Percentiles rank a stretch among this genome's conserved stretches.
phyloP scores from a whole-genome alignment of 2,888 invertebrate species.

The Tipula unca region DNA sequence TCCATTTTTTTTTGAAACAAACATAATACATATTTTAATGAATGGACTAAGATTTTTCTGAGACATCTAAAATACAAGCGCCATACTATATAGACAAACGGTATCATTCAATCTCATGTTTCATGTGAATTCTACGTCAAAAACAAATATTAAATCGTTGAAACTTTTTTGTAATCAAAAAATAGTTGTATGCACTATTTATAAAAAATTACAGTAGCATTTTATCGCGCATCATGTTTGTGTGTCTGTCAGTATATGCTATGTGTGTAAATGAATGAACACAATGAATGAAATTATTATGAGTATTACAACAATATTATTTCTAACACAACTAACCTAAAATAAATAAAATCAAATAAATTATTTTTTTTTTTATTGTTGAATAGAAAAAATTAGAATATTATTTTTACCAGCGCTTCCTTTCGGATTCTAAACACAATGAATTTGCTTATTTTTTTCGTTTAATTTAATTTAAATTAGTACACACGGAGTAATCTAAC shows the following conservation, averaged over 20 bases:
- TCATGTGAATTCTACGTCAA: not conserved
- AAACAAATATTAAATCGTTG: not conserved
- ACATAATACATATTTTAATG: not conserved
- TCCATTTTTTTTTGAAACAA: too few relatives aligned
- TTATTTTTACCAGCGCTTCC: not conserved
- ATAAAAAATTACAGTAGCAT: not conserved
- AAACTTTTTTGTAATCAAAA: not conserved
- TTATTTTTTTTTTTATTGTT: too few relatives aligned
- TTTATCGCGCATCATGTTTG: not conserved
- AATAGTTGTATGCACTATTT: not conserved
- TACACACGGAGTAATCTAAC: not conserved
- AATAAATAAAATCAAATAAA: not conserved
- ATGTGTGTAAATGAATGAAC: not conserved
- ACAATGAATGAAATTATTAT: constrained; percentile 2
- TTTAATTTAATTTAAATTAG: not conserved
- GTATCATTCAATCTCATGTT: not conserved
- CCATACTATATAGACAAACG: not conserved
- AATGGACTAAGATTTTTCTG: not conserved
- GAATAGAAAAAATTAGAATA: not conserved
- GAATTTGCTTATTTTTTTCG: not conserved
- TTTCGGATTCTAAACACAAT: not conserved
- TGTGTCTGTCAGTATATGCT: too few relatives aligned
- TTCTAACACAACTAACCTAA: not conserved
- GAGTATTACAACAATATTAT: not conserved
- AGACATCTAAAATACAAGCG: not conserved